These are phyloP conservation scores for Tragelaphus scriptus DNA, from an alignment of 2,113 vertebrate genomes.

Conservation along the genomic window DNA sequence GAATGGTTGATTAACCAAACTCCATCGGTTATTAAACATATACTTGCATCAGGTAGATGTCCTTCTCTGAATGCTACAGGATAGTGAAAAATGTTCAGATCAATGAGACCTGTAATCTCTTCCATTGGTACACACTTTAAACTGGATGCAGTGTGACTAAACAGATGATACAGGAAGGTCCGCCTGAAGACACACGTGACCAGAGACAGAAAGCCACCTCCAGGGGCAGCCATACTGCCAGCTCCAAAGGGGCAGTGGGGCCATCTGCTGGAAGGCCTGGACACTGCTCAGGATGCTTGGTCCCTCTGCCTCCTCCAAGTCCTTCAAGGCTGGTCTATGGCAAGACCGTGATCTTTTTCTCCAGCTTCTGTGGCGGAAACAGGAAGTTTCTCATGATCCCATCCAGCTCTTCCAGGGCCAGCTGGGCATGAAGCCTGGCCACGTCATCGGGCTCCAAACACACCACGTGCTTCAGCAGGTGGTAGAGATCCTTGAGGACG, in stretches of 20 bases:
- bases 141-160: neutral
- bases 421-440: conserved; percentile 88
- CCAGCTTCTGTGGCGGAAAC: conserved; percentile 88
- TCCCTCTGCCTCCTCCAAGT: neutral
- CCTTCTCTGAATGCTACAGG: neutral
- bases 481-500: conserved; percentile 91
- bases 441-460: conserved; percentile 82
- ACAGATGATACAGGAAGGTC: neutral
- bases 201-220: neutral
- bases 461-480: conserved; percentile 89
- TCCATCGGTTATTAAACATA: neutral
- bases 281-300: neutral
- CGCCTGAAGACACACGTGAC: neutral
- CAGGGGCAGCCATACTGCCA: neutral
- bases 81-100: neutral
- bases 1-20: neutral
- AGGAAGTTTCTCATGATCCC: conserved; percentile 83
- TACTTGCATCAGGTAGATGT: neutral
- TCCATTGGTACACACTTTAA: neutral
- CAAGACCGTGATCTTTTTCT: conserved; percentile 94
- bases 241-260: neutral
- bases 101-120: neutral
- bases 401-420: conserved; percentile 93
- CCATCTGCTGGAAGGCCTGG: neutral
- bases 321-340: conserved; percentile 68